phyloP scores from a whole-genome alignment of 2,113 vertebrate species.

The Sorex fumeus region DNA sequence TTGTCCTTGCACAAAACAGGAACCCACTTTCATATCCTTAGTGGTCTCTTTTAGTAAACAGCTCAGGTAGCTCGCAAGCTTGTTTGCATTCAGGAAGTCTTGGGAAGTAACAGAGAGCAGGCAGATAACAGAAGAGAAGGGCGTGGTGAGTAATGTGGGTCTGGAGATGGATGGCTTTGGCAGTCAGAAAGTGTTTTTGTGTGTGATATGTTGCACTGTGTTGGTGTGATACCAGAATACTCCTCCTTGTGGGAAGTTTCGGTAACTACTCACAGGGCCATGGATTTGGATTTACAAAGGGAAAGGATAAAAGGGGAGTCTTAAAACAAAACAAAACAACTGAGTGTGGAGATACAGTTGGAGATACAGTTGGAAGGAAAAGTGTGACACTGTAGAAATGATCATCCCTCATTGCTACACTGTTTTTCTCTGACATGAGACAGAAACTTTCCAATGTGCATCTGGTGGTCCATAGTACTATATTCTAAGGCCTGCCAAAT shows the following conservation, averaged over 20 bases:
- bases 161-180: slow-evolving; percentile 14
- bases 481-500: not conserved
- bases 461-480: not conserved
- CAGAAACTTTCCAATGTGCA: not conserved
- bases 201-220: not conserved
- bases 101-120: not conserved
- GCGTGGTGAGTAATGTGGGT: slow-evolving; percentile 51
- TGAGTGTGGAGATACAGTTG: not conserved
- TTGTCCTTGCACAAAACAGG: not conserved
- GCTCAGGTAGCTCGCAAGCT: not conserved
- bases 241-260: slow-evolving; percentile 14
- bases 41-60: not conserved
- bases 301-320: not conserved
- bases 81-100: not conserved
- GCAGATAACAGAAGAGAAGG: slow-evolving; percentile 70
- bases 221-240: not conserved
- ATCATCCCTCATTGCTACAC: not conserved
- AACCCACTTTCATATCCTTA: not conserved
- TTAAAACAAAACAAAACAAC: not conserved
- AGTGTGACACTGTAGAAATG: not conserved
- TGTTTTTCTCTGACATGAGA: not conserved
- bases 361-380: not conserved
- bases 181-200: not conserved
- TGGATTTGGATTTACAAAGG: not conserved
- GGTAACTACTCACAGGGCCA: not conserved